These are phyloP conservation scores for Napeogenes sylphis DNA, from an alignment of 2,888 invertebrate genomes.

Conservation along the genomic window DNA sequence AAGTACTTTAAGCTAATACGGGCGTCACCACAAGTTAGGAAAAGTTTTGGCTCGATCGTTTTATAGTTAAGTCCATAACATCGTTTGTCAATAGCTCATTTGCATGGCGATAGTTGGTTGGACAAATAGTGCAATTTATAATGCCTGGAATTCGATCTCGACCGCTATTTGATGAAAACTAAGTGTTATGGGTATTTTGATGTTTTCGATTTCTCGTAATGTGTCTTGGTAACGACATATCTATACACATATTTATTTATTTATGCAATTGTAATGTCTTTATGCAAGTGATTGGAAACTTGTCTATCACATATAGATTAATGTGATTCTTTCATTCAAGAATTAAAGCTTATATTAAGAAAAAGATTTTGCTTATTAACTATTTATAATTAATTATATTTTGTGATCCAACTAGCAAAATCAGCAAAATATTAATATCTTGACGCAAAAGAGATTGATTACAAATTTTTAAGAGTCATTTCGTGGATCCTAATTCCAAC, in stretches of 20 bases:
- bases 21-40: slow-evolving; percentile 1
- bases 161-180: slow-evolving; percentile 12
- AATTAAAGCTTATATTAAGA: no score
- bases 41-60: slow-evolving; percentile 4
- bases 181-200: not conserved
- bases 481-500: slow-evolving; percentile 3
- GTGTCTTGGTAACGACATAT: not conserved
- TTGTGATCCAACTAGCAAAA: not conserved
- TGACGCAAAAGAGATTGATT: slow-evolving; percentile 23
- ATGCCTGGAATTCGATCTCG: slow-evolving; percentile 8
- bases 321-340: no score
- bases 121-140: slow-evolving; percentile 26
- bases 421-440: slow-evolving; percentile 26
- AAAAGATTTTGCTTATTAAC: no score
- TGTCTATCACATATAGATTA: no score
- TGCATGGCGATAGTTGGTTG: slow-evolving; percentile 19
- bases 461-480: slow-evolving; percentile 26
- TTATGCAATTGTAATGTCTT: no score
- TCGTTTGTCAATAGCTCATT: slow-evolving; percentile 18
- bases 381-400: no score
- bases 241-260: not conserved
- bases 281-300: no score
- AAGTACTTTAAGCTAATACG: slow-evolving; percentile 1
- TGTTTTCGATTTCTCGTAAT: not conserved
- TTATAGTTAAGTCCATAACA: not conserved